A percentile compares a stretch with the other conserved stretches of the same genome.
Conservation (phyloP, 2,797 vertebrate genomes). For the Tiaroga cobitis region DNA sequence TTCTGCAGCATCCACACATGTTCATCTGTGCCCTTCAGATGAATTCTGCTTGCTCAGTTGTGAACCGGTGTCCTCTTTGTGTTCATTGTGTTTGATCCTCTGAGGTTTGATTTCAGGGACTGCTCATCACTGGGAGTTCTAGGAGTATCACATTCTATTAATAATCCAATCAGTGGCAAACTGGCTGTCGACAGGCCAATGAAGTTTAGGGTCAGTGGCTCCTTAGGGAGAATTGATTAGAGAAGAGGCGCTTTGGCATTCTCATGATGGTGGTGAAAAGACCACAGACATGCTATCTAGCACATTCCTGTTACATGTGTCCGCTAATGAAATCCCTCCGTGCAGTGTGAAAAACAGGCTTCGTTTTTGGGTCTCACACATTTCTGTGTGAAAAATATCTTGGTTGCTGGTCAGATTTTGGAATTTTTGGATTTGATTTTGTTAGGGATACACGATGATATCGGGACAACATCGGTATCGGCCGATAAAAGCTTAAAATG, state of each 20-base stretch:
- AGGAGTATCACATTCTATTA: conserved; percentile 37
- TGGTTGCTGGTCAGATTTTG: neutral
- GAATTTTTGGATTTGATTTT: no score
- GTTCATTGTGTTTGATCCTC: conserved; percentile 27
- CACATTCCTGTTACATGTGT: conserved; percentile 35
- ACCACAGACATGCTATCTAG: neutral
- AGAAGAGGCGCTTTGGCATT: conserved; percentile 55
- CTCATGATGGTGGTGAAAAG: conserved; percentile 32
- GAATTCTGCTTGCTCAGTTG: neutral
- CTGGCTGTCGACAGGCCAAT: conserved; percentile 35
- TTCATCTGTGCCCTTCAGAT: conserved; percentile 19
- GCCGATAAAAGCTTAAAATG: no score
- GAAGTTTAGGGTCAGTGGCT: conserved; percentile 22
- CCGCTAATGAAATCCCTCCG: conserved; percentile 55
- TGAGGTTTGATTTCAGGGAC: conserved; percentile 2
- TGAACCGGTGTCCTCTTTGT: conserved; percentile 24
- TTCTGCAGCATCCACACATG: neutral
- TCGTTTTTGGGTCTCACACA: neutral
- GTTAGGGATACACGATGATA: no score
- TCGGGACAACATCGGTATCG: no score
- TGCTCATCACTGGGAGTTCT: conserved; percentile 22
- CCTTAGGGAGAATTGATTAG: conserved; percentile 38
- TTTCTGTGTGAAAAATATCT: conserved; percentile 20
- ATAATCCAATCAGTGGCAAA: conserved; percentile 40
- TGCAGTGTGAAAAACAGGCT: conserved; percentile 6